Base-by-base conservation (phyloP, 2,888 invertebrate species). In the Meteorus colon region DNA sequence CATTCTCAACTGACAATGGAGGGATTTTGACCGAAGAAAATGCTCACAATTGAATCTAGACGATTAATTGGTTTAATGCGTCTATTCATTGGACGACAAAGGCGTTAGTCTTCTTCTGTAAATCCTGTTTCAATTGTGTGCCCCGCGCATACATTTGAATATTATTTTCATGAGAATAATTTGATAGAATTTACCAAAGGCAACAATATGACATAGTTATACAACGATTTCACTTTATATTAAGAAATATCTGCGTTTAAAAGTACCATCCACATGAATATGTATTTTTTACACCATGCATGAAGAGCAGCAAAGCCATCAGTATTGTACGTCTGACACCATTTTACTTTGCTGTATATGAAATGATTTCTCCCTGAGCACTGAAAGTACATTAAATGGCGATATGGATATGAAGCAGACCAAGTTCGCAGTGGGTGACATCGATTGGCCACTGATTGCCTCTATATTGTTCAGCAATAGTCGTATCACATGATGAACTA, bases 1-100 rank as follows among this genome's bases (percentile, higher is more conserved):
- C 48, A 71, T 76, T 76, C 75, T 75, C 41, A 68, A 73, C 79
- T 76, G 76, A 81, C 83, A 83, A 85, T 82, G 78, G 77, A 59
- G 45, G 48, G 59, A 73, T 60, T 62, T n/a, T 55, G 63, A 75
- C 67, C 60, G 51, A 41, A 63, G 51, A 65, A 65, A 74, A 69
- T 55, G 16, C 62, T 75, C 62, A 75, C 77, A 79, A 81, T 80
- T 79, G 74, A 75, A 74, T 79, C 73, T 71, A 63, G 73, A 78
- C 74, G 76, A 79, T 80, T 80, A 79, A 81, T 81, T 79, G 78
- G 75, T 77, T 78, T 73, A 78, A 81, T 80, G 77, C 73, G 73
- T 78, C 78, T 79, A 78, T 80, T 80, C 78, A 71, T 37, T 69
- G 77, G 77, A 72, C 78, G 73, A 76, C 72, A 74, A 77, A 51